These are phyloP conservation scores for Cydia splendana DNA, from an alignment of 1,140 invertebrate genomes.

Conservation along the genomic window DNA sequence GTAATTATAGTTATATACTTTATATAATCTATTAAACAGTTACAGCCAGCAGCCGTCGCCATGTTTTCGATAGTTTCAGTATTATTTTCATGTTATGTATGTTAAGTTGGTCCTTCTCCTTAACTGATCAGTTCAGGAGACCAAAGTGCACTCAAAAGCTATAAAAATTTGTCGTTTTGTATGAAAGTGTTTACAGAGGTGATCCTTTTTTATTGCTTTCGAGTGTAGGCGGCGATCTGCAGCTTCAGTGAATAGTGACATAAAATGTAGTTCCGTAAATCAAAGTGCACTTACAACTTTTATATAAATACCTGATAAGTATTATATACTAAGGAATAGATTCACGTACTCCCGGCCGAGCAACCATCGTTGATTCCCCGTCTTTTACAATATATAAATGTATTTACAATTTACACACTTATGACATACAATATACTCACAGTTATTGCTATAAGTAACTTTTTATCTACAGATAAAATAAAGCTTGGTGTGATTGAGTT, in stretches of 20 bases:
- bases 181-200: neutral
- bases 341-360: conserved; percentile 58
- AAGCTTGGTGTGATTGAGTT: conserved; percentile 54
- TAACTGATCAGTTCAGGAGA: neutral
- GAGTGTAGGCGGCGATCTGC: conserved; percentile 21
- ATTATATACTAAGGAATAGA: conserved; percentile 66
- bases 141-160: neutral
- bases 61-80: conserved; percentile 8
- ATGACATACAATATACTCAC: conserved; percentile 70
- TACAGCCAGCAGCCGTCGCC: conserved; percentile 51
- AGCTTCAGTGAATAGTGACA: conserved; percentile 53
- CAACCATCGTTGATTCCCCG: conserved; percentile 65
- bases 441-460: conserved; percentile 67
- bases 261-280: conserved; percentile 75
- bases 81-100: conserved; percentile 33
- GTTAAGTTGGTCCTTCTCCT: conserved; percentile 20
- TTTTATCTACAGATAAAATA: conserved; percentile 74
- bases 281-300: conserved; percentile 78
- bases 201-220: conserved; percentile 10
- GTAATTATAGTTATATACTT: conserved; percentile 55
- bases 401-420: conserved; percentile 77
- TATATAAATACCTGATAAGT: conserved; percentile 69
- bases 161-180: neutral
- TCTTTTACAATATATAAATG: conserved; percentile 71
- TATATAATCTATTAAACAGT: conserved; percentile 46